Evolutionary conservation across 2,797 vertebrate species (phyloP).

Genomic region (Pangasius mekongensis): DNA sequence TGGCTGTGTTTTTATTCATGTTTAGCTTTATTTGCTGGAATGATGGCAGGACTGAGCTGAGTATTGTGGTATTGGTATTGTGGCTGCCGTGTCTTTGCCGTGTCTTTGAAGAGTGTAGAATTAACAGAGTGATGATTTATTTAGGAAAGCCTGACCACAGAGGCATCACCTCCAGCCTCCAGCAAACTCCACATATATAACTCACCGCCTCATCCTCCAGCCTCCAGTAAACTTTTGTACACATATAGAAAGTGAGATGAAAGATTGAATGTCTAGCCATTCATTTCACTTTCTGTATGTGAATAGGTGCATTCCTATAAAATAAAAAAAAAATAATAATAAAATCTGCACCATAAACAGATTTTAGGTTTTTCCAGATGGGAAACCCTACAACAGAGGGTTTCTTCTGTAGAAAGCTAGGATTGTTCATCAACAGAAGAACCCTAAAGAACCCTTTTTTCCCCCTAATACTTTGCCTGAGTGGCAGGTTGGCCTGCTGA

Average conservation of each 20-base stretch:
- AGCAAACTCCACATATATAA: not conserved
- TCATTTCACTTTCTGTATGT: not conserved
- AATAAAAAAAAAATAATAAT: not conserved
- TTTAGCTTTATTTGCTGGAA: not conserved
- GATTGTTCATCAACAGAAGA: not conserved
- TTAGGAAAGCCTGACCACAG: not conserved
- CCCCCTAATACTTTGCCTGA: not conserved
- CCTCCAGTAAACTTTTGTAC: not conserved
- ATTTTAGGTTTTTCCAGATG: not conserved
- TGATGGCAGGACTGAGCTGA: not conserved
- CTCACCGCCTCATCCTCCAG: not conserved
- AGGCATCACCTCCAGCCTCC: not conserved
- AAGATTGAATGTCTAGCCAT: not conserved
- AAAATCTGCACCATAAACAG: not conserved
- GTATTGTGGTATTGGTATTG: not conserved
- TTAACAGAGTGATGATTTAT: slow-evolving; percentile 15
- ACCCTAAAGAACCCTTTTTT: not conserved
- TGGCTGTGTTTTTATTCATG: not conserved
- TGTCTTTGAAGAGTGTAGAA: slow-evolving; percentile 4
- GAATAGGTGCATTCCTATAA: not conserved
- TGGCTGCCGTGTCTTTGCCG: not conserved
- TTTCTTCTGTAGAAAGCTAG: not conserved
- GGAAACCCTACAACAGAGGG: not conserved
- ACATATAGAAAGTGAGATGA: not conserved
- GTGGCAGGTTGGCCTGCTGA: not conserved